These are phyloP conservation scores for Crocidura indochinensis DNA, from an alignment of 2,797 vertebrate species.

Conservation along the genomic window DNA sequence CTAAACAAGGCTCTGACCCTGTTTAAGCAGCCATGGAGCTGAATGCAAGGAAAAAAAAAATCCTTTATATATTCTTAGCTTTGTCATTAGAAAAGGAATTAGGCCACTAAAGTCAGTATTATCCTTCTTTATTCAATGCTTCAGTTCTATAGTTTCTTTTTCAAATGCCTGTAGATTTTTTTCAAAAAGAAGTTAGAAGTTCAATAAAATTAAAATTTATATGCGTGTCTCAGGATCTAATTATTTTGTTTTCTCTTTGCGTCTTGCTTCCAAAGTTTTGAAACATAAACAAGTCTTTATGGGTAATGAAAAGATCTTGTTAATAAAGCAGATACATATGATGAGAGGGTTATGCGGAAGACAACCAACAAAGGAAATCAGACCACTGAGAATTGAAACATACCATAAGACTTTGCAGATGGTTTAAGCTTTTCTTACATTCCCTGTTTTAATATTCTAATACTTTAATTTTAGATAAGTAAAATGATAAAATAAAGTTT, in stretches of 20 bases:
- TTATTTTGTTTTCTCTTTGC: neutral
- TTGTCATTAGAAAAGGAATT: constrained; percentile 28
- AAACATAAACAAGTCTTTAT: neutral
- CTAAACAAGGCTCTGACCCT: constrained; percentile 58
- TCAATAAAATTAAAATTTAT: neutral
- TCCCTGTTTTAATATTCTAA: neutral
- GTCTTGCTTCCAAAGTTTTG: neutral
- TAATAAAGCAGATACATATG: neutral
- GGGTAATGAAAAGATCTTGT: neutral
- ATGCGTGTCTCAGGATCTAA: neutral
- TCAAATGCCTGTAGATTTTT: neutral
- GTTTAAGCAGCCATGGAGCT: neutral
- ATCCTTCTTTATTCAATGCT: constrained; percentile 11
- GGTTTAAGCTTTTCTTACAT: neutral
- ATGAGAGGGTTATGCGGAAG: too few species aligned
- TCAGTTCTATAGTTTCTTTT: neutral
- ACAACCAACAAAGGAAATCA: neutral
- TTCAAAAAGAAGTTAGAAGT: neutral
- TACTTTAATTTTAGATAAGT: neutral
- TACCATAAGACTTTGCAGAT: neutral
- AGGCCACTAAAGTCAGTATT: constrained; percentile 18
- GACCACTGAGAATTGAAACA: neutral
- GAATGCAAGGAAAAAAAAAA: constrained; percentile 14
- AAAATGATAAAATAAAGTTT: constrained; percentile 6
- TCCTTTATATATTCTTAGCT: constrained; percentile 32